Conservation (phyloP, 2,113 vertebrate species). For the Tonatia bakeri region DNA sequence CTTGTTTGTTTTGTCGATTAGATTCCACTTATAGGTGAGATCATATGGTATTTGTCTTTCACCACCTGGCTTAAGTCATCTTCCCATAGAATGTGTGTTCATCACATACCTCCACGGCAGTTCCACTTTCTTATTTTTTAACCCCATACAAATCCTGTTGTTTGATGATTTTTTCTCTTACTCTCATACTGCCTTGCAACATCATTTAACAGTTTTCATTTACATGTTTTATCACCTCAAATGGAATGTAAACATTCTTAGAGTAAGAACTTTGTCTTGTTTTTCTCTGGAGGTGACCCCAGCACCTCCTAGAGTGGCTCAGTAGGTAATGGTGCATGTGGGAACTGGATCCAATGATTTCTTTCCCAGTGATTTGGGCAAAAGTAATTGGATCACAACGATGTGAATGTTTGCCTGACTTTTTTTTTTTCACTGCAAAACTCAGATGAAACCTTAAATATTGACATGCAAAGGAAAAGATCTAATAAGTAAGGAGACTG, state of each 20-base stretch:
- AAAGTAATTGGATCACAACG: not conserved
- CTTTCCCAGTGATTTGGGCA: not conserved
- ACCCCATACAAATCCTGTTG: not conserved
- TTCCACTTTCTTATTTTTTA: not conserved
- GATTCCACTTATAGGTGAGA: too few species aligned
- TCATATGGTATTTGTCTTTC: too few species aligned
- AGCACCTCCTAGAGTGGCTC: not conserved
- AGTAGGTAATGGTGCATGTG: not conserved
- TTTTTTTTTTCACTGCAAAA: not conserved
- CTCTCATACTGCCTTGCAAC: not conserved
- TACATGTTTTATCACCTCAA: not conserved
- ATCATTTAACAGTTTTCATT: not conserved
- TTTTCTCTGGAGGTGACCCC: not conserved
- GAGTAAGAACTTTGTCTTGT: not conserved
- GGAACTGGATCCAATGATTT: not conserved
- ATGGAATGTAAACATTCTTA: not conserved
- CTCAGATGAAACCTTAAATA: conserved; percentile 43
- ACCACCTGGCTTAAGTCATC: not conserved
- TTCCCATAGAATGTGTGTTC: not conserved
- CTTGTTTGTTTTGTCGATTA: too few species aligned
- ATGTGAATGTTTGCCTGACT: conserved; percentile 29
- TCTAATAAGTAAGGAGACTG: conserved; percentile 20
- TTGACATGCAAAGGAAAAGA: conserved; percentile 33
- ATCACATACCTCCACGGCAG: accelerated
- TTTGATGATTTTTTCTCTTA: not conserved